Percentiles rank a stretch among this genome's conserved stretches.
These are phyloP conservation scores for Scotopteryx bipunctaria DNA, from an alignment of 2,888 invertebrate genomes.

Conservation along the genomic window DNA sequence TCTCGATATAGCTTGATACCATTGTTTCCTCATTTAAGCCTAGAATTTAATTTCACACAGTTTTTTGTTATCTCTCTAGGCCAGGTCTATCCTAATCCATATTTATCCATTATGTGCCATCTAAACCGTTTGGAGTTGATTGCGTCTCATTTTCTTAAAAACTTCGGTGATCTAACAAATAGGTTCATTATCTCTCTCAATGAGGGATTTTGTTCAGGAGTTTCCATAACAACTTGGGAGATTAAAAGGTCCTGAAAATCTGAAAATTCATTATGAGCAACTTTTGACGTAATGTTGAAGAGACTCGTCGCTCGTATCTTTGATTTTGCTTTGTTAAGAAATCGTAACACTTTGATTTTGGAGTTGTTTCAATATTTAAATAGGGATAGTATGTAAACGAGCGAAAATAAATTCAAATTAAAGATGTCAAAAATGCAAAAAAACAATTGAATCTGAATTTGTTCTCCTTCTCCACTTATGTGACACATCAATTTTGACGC, in stretches of 20 bases:
- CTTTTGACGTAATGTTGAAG: neutral
- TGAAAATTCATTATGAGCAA: neutral
- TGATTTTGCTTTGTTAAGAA: neutral
- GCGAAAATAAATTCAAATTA: too few relatives aligned
- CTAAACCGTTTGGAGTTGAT: conserved; percentile 29
- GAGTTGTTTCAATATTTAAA: neutral
- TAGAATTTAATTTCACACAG: neutral
- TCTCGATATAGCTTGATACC: too few relatives aligned
- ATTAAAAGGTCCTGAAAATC: conserved; percentile 8
- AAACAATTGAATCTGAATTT: too few relatives aligned
- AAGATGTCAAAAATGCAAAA: too few relatives aligned
- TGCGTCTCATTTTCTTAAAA: conserved; percentile 40
- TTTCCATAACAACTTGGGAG: conserved; percentile 7
- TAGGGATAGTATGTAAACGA: too few relatives aligned
- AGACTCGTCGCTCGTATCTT: neutral
- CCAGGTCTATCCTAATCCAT: conserved; percentile 19
- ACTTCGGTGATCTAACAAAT: conserved; percentile 43
- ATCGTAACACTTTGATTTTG: neutral
- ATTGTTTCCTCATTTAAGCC: neutral
- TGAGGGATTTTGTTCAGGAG: conserved; percentile 16
- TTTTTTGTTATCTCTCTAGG: conserved; percentile 1
- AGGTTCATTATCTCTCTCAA: conserved; percentile 39
- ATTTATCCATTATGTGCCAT: conserved; percentile 20
- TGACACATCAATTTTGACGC: too few relatives aligned
- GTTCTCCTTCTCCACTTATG: too few relatives aligned